Evolutionary conservation across 2,797 vertebrate genomes (phyloP).

Genomic region (Coccyzus lansbergi): DNA sequence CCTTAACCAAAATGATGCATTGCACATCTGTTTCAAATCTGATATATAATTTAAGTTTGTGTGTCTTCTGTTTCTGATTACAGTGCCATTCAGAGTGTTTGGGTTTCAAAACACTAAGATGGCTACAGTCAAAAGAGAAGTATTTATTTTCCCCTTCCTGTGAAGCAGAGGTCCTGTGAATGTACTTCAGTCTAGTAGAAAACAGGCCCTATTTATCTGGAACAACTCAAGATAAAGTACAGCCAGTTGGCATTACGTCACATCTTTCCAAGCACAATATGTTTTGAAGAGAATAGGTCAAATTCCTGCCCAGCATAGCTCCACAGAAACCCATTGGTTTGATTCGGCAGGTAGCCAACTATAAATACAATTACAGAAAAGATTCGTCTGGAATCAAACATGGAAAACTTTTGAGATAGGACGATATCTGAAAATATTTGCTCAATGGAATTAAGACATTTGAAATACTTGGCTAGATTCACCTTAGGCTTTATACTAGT

Average conservation of each 20-base stretch:
- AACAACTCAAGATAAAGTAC: neutral
- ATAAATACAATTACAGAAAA: neutral
- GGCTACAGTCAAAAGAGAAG: neutral
- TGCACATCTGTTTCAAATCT: neutral
- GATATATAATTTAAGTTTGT: neutral
- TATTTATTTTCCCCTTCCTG: neutral
- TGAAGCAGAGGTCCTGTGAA: neutral
- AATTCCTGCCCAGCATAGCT: neutral
- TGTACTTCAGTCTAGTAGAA: neutral
- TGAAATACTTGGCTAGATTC: constrained; percentile 22
- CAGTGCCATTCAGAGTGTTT: neutral
- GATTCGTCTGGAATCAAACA: constrained; percentile 14
- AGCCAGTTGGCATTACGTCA: neutral
- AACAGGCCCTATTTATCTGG: constrained; percentile 1
- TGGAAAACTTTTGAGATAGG: constrained; percentile 10
- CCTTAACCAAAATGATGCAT: neutral
- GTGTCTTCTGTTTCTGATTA: neutral
- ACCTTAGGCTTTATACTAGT: neutral
- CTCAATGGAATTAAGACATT: neutral
- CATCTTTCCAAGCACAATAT: neutral
- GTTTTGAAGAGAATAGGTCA: constrained; percentile 3
- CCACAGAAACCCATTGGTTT: neutral
- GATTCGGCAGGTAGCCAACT: constrained; percentile 1
- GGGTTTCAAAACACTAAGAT: neutral
- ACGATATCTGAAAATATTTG: constrained; percentile 45